Percentiles rank a stretch among this genome's conserved stretches.
phyloP scores from a whole-genome alignment of 2,113 vertebrate genomes.

The Trinectes maculatus region DNA sequence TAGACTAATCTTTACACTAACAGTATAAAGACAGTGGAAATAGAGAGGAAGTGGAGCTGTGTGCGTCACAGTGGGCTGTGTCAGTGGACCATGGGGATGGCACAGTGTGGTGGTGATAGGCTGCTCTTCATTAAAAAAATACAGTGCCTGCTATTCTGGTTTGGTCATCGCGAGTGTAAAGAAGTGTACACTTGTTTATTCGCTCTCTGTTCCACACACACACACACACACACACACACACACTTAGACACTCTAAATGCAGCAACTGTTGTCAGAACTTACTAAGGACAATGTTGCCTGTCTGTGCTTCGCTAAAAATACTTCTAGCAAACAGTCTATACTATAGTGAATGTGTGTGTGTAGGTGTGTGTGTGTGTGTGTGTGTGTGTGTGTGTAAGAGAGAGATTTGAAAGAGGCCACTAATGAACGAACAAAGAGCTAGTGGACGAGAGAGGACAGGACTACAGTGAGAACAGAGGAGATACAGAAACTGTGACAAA shows the following conservation, averaged over 20 bases:
- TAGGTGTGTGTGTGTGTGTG: constrained; percentile 20
- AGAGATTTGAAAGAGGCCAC: constrained; percentile 88
- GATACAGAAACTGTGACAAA: constrained; percentile 34
- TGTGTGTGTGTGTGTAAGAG: constrained; percentile 12
- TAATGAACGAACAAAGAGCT: constrained; percentile 89
- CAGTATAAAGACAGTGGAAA: too few relatives aligned
- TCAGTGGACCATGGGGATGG: not conserved
- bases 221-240: constrained; percentile 6
- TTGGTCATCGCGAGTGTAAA: too few relatives aligned
- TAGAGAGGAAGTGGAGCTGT: not conserved
- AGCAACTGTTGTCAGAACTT: constrained; percentile 51
- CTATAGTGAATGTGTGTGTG: constrained; percentile 67
- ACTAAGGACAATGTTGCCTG: constrained; percentile 75
- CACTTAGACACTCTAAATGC: constrained; percentile 45
- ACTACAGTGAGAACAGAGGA: constrained; percentile 77
- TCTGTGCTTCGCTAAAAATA: constrained; percentile 84
- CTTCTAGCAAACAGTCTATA: constrained; percentile 83
- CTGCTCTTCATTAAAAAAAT: constrained; percentile 34
- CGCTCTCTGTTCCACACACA: not conserved
- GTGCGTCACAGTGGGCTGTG: constrained; percentile 16
- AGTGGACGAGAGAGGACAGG: constrained; percentile 55
- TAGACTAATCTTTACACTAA: too few relatives aligned
- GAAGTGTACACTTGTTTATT: not conserved
- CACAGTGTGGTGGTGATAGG: constrained; percentile 50
- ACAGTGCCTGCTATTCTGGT: constrained; percentile 39